A percentile compares a stretch with the other conserved stretches of the same genome.
Evolutionary conservation across 2,888 invertebrate species (phyloP).

Genomic region (Adelphocoris suturalis): DNA sequence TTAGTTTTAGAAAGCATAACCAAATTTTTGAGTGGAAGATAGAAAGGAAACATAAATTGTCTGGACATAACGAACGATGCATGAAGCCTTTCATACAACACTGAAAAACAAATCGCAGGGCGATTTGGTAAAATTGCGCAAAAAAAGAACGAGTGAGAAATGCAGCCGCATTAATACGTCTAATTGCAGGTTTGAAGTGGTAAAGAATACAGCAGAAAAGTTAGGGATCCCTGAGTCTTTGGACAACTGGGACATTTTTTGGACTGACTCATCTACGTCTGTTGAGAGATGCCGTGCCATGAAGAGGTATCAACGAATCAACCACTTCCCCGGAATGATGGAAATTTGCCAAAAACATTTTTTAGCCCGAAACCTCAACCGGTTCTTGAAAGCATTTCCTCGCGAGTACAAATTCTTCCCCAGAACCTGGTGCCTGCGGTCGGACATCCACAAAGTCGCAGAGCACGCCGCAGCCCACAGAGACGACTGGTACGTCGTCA

Average conservation of each 20-base stretch:
- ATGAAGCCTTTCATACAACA: background rate
- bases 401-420: constrained; percentile 94
- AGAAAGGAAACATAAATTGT: background rate
- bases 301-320: constrained; percentile 91
- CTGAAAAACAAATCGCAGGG: background rate
- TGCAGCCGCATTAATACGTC: constrained; percentile 82
- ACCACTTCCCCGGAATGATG: constrained; percentile 95
- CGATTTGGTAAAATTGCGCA: background rate
- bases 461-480: constrained; percentile 85
- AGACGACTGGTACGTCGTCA: constrained; percentile 90
- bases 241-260: constrained; percentile 90
- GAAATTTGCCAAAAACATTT: constrained; percentile 94
- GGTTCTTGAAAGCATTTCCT: constrained; percentile 93
- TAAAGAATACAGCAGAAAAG: constrained; percentile 84
- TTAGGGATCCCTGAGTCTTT: constrained; percentile 90
- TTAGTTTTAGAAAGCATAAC: background rate
- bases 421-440: constrained; percentile 94
- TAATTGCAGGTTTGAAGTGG: constrained; percentile 83
- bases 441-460: constrained; percentile 82
- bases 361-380: constrained; percentile 91
- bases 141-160: constrained; percentile 70
- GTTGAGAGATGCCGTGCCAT: constrained; percentile 93
- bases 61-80: background rate
- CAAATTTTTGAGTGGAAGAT: background rate
- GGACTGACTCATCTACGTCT: constrained; percentile 93